Evolutionary conservation across 2,888 invertebrate genomes (phyloP).

Genomic region (Oxystoma pomonae): DNA sequence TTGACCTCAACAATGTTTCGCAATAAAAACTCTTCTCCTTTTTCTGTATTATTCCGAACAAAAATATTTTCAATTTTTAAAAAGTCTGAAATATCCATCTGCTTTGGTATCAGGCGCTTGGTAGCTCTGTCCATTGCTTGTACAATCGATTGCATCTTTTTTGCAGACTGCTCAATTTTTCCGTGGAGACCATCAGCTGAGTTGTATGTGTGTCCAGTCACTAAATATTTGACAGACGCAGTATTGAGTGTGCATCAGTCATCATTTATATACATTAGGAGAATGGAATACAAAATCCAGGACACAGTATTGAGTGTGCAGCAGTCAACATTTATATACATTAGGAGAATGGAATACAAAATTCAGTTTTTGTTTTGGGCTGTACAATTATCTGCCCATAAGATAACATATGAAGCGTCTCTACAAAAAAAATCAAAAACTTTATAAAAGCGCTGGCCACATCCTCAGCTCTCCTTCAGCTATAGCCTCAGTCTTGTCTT

Average conservation of each 20-base stretch:
- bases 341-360: neutral
- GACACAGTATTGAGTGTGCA: neutral
- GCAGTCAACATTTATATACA: neutral
- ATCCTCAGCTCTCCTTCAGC: constrained; percentile 9
- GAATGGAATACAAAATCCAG: neutral
- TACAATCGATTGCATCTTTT: neutral
- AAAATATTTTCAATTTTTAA: neutral
- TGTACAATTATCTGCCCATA: constrained; percentile 8
- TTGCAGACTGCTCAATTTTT: constrained; percentile 8
- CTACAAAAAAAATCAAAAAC: constrained; percentile 4
- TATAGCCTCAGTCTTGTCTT: constrained; percentile 11
- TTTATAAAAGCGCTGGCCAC: constrained; percentile 9
- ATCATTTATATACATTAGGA: neutral
- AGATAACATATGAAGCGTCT: constrained; percentile 5
- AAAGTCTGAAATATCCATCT: neutral
- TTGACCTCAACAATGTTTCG: neutral
- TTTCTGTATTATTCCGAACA: neutral
- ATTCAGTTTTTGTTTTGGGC: neutral
- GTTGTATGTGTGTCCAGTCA: constrained; percentile 16
- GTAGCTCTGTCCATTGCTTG: neutral
- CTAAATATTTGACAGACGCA: neutral
- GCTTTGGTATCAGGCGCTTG: neutral
- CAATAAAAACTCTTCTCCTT: neutral
- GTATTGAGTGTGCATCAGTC: neutral
- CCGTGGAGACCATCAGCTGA: constrained; percentile 15